Evolutionary conservation across 2,113 vertebrate genomes (phyloP).

Genomic region (Dissostichus mawsoni): DNA sequence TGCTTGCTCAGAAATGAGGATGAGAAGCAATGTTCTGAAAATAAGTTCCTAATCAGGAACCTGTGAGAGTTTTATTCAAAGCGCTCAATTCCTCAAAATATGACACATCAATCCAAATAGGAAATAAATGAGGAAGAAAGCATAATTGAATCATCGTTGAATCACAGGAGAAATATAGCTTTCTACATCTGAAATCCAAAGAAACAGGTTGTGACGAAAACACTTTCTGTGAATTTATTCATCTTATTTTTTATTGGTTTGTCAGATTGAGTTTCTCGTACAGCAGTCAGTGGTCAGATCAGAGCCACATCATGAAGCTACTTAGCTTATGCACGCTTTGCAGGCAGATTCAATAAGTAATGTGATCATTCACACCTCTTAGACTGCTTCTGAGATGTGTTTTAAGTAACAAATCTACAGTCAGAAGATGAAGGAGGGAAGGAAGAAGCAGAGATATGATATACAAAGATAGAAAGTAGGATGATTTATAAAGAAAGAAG

Average conservation of each 20-base stretch:
- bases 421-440: not conserved
- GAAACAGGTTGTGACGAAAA: too few relatives aligned
- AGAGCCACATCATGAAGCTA: not conserved
- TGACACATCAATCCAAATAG: not conserved
- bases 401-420: not conserved
- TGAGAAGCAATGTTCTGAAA: not conserved
- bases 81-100: not conserved
- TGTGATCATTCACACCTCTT: not conserved
- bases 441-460: not conserved
- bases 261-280: too few relatives aligned
- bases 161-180: not conserved
- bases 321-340: not conserved
- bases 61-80: not conserved
- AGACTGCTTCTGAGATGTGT: conserved; percentile 7
- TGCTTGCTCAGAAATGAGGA: not conserved
- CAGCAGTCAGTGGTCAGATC: not conserved
- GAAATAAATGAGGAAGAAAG: not conserved
- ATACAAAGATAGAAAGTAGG: not conserved
- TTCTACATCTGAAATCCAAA: not conserved
- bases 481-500: not conserved
- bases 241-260: too few relatives aligned
- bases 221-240: not conserved
- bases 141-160: not conserved
- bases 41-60: not conserved
- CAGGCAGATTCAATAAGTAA: not conserved